Base-by-base conservation (phyloP, 2,113 vertebrate species). In the Cottus gobio region DNA sequence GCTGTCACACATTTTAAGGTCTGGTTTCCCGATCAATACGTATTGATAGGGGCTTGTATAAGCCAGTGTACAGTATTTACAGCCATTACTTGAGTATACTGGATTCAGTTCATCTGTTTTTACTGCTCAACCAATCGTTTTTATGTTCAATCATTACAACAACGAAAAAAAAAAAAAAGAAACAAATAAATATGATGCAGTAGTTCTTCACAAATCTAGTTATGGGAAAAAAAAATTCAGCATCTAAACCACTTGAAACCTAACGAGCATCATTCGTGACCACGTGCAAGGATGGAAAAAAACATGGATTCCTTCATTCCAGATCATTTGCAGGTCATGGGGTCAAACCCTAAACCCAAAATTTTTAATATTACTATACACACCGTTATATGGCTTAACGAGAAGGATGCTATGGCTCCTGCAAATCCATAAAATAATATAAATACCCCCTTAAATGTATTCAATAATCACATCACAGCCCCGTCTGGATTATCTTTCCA, bases 1-100 rank as follows among this genome's bases (percentile, higher is more conserved):
- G 72, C 81, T 79, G 76, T 65, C 69, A 68, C 78, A 31, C 37
- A 30, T 82, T 80, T 76, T 63, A 42, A 80, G 81, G 65, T n/a
- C n/a, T 80, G 57, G 82, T 67, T 77, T 84, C 28, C 9, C 77
- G 50, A 87, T 91, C 82, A 56, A 90, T 88, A 79, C 10, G 4
- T 78, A 87, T 89, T 56, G 73, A 89, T 71, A 79, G 26, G 22
- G 28, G 60, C 64, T 71, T 48, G 22, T 61, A 56, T 66, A 79
- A 67, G 88, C 77, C 68, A 86, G 61, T 37, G 70, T 81, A 72
- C 73, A 73, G 80, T 82, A 48, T 22, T 85, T 83, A 67, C 70
- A 65, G 64, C 37, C 37, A 12, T 34, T 73, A 69, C 39, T 79
- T 77, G n/a, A 44, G 48, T 15, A 36, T n/a, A 63, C 9, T 44